Evolutionary conservation across 1,140 invertebrate genomes (phyloP).

Genomic region (Ptiloglossa arizonensis): DNA sequence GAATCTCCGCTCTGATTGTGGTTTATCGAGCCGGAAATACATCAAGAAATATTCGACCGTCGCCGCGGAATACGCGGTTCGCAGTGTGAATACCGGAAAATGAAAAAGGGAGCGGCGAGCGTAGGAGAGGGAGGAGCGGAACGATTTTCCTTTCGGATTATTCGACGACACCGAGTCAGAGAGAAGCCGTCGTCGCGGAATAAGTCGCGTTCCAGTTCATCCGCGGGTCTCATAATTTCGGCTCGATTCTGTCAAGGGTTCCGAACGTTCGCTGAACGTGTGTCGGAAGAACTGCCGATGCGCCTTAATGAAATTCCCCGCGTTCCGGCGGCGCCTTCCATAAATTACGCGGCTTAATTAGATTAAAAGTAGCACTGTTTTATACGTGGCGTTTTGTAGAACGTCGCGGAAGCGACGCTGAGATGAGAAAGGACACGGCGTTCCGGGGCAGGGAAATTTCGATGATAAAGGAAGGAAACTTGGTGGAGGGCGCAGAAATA

Average conservation of each 20-base stretch:
- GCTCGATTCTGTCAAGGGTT: conserved; percentile 9
- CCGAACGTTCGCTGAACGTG: neutral
- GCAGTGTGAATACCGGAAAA: conserved; percentile 6
- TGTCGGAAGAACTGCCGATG: conserved; percentile 32
- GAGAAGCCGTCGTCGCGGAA: no score
- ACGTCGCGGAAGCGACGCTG: neutral
- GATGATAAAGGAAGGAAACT: conserved; percentile 6
- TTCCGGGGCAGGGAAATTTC: conserved; percentile 4
- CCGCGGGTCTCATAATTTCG: neutral
- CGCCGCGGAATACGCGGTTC: conserved; percentile 21
- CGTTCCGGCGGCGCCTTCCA: neutral
- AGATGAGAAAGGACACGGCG: no score
- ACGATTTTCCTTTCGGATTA: conserved; percentile 20
- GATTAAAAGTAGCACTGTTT: conserved; percentile 32
- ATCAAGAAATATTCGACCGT: conserved; percentile 51
- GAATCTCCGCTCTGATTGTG: conserved; percentile 43
- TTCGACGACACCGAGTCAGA: no score
- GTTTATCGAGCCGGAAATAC: conserved; percentile 52
- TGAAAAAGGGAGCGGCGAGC: conserved; percentile 9
- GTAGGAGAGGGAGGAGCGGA: no score
- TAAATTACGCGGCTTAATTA: conserved; percentile 45
- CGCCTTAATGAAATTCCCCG: conserved; percentile 40
- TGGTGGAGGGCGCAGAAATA: neutral
- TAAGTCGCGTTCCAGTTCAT: neutral
- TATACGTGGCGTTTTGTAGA: neutral